Percentiles rank a stretch among this genome's conserved stretches.
Conservation (phyloP, 2,888 invertebrate genomes). For the Nymphalis polychloros region DNA sequence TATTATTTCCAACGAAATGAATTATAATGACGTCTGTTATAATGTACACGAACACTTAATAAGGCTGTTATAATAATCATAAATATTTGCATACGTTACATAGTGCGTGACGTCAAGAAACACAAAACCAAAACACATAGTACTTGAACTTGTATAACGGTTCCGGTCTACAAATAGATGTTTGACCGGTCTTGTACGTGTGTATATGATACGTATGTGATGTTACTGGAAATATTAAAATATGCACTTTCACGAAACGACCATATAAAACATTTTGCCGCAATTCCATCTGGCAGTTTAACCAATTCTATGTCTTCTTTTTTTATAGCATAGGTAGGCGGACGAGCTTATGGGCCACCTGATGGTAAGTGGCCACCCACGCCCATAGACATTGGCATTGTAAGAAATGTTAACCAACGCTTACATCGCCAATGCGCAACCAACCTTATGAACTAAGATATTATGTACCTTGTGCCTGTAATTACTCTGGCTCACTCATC, state of each 20-base stretch:
- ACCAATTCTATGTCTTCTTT: too few relatives aligned
- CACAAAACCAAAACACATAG: conserved; percentile 13
- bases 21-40: not conserved
- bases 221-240: not conserved
- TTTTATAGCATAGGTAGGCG: too few relatives aligned
- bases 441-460: too few relatives aligned
- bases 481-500: too few relatives aligned
- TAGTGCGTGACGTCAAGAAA: conserved; percentile 16
- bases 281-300: not conserved
- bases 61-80: not conserved
- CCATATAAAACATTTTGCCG: not conserved
- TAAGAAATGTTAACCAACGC: too few relatives aligned
- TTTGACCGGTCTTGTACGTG: conserved; percentile 24
- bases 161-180: conserved; percentile 10
- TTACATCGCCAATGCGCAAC: too few relatives aligned
- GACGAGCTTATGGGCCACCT: too few relatives aligned
- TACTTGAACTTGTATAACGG: conserved; percentile 29
- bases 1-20: not conserved
- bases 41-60: not conserved
- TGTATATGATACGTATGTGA: conserved; percentile 17
- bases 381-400: too few relatives aligned
- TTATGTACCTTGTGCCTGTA: too few relatives aligned
- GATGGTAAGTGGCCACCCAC: too few relatives aligned
- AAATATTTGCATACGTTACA: not conserved
- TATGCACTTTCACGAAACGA: not conserved